These are phyloP conservation scores for Sebastes cheni DNA, from an alignment of 2,797 vertebrate genomes.

Conservation along the genomic window DNA sequence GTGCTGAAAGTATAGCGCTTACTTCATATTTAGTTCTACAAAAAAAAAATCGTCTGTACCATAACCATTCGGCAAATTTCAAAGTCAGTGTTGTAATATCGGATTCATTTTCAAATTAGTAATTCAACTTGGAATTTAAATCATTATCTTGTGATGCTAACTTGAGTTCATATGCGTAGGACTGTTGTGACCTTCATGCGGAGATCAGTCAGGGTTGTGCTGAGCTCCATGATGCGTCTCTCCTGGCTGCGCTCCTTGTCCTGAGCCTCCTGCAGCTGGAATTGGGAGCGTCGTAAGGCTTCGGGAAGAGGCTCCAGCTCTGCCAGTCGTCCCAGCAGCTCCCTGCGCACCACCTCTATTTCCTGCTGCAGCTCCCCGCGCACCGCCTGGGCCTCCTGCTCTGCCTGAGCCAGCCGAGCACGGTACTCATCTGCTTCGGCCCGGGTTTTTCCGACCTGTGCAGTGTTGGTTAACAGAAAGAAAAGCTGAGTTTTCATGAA, in stretches of 20 bases:
- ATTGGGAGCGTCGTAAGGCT: slow-evolving; percentile 83
- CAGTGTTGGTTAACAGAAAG: not conserved
- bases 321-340: slow-evolving; percentile 83
- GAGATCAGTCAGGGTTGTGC: slow-evolving; percentile 84
- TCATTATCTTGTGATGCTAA: not conserved
- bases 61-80: not conserved
- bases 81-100: not conserved
- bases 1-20: not conserved
- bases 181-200: slow-evolving; percentile 83
- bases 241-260: slow-evolving; percentile 85
- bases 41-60: not conserved
- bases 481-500: not conserved
- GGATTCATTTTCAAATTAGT: not conserved
- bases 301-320: slow-evolving; percentile 91
- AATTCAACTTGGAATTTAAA: not conserved
- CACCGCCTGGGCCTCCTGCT: slow-evolving; percentile 81
- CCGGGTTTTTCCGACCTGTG: slow-evolving; percentile 86
- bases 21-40: not conserved
- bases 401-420: slow-evolving; percentile 81
- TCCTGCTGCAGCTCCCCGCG: slow-evolving; percentile 85
- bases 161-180: not conserved
- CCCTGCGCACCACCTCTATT: slow-evolving; percentile 83
- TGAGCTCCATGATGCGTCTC: slow-evolving; percentile 86
- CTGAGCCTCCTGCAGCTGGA: slow-evolving; percentile 87
- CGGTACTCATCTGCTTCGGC: slow-evolving; percentile 87